Percentiles rank a stretch among this genome's conserved stretches.
Evolutionary conservation across 2,888 invertebrate genomes (phyloP).

Genomic region (Euplagia quadripunctaria): DNA sequence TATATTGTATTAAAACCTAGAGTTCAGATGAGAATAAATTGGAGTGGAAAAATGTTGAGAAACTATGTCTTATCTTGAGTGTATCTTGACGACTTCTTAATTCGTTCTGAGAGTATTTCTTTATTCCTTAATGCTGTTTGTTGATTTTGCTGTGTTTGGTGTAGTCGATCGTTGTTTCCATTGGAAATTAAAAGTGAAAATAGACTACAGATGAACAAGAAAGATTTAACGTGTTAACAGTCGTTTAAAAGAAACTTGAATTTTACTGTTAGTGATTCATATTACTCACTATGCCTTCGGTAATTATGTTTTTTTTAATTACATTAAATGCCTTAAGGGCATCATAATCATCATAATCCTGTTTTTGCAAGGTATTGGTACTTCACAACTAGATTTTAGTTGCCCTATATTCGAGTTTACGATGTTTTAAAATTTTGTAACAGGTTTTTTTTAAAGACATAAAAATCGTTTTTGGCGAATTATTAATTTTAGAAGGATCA

Average conservation of each 20-base stretch:
- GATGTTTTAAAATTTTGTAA: too few relatives aligned
- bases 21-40: background rate
- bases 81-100: conserved; percentile 62
- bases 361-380: too few relatives aligned
- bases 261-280: background rate
- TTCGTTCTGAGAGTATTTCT: conserved; percentile 52
- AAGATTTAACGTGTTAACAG: background rate
- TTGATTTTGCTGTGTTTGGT: conserved; percentile 34
- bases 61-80: conserved; percentile 29
- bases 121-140: conserved; percentile 37
- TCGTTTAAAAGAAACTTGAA: background rate
- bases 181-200: conserved; percentile 2
- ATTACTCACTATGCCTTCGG: background rate
- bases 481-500: too few relatives aligned
- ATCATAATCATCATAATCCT: too few relatives aligned
- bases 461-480: too few relatives aligned
- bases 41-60: conserved; percentile 12
- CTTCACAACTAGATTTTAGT: too few relatives aligned
- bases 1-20: background rate
- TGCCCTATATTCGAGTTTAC: too few relatives aligned
- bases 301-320: background rate
- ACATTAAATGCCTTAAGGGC: background rate
- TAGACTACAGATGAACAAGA: background rate
- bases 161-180: conserved; percentile 6
- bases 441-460: too few relatives aligned